phyloP scores from a whole-genome alignment of 2,113 vertebrate species.

The Neolamprologus fasciatus region DNA sequence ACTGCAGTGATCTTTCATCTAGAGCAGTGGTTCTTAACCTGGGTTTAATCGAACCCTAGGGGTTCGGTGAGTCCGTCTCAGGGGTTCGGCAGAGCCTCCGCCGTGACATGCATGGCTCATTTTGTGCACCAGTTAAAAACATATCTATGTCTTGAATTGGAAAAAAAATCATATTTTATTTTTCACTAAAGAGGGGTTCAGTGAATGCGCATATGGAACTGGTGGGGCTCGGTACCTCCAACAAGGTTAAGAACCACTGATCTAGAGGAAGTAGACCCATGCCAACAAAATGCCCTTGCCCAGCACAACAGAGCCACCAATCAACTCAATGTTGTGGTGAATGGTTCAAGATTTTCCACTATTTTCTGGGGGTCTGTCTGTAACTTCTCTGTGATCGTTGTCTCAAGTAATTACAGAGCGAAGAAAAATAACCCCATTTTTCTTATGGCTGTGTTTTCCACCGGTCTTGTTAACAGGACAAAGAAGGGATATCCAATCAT shows the following conservation, averaged over 20 bases:
- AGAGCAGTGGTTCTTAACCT: neutral
- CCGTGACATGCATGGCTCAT: neutral
- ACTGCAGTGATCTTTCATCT: neutral
- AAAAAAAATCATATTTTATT: neutral
- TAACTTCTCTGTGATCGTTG: neutral
- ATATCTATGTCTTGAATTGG: neutral
- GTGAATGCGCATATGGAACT: neutral
- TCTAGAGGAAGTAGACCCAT: neutral
- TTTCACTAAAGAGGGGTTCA: neutral
- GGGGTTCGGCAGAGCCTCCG: neutral
- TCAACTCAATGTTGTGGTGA: neutral
- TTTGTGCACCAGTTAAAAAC: neutral
- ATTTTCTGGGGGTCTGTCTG: neutral
- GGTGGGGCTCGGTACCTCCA: accelerated
- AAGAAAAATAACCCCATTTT: neutral
- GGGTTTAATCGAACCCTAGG: neutral
- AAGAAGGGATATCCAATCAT: constrained; percentile 15
- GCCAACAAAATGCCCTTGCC: neutral
- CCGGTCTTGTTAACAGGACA: neutral
- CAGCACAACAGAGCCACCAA: neutral
- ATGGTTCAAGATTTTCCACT: neutral
- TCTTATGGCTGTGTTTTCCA: neutral
- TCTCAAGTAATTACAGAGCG: neutral
- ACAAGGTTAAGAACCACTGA: neutral
- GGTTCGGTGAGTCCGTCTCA: neutral